A percentile compares a stretch with the other conserved stretches of the same genome.
Conservation (phyloP, 2,797 vertebrate genomes). For the Petrocephalus sullivani region DNA sequence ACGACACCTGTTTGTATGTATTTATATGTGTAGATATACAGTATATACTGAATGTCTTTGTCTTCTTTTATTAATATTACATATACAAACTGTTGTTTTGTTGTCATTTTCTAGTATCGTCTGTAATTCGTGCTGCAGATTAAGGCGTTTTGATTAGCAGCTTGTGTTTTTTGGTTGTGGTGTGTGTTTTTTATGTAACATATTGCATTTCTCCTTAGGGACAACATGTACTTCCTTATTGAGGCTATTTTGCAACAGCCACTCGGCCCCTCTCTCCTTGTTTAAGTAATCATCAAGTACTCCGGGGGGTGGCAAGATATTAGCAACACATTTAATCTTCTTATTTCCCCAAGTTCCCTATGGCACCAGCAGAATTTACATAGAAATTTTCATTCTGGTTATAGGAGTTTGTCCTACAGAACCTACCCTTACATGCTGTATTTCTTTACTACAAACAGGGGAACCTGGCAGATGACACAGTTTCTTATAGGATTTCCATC, state of each 20-base stretch:
- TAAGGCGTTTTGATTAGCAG: background rate
- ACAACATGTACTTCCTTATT: background rate
- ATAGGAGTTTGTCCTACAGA: background rate
- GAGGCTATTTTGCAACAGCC: background rate
- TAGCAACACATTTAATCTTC: background rate
- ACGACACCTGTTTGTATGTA: too few relatives aligned
- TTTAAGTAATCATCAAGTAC: constrained; percentile 1
- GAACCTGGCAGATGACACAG: background rate
- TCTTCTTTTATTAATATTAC: background rate
- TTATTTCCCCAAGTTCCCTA: background rate
- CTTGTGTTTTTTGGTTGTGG: background rate
- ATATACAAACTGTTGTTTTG: background rate
- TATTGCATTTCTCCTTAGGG: background rate
- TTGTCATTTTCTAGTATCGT: background rate
- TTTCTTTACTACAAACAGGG: background rate
- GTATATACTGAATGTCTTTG: background rate
- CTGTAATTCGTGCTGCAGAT: background rate
- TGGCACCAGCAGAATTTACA: background rate
- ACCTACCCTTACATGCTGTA: background rate
- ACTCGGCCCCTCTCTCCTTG: background rate
- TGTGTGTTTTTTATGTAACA: background rate
- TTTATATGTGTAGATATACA: too few relatives aligned
- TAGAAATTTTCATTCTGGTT: background rate
- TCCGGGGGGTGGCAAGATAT: background rate
- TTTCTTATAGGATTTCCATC: background rate